Evolutionary conservation across 2,797 vertebrate species (phyloP), one percentile per base, ranked within the genome.

Genomic region (Tympanoctomys barrerae): DNA sequence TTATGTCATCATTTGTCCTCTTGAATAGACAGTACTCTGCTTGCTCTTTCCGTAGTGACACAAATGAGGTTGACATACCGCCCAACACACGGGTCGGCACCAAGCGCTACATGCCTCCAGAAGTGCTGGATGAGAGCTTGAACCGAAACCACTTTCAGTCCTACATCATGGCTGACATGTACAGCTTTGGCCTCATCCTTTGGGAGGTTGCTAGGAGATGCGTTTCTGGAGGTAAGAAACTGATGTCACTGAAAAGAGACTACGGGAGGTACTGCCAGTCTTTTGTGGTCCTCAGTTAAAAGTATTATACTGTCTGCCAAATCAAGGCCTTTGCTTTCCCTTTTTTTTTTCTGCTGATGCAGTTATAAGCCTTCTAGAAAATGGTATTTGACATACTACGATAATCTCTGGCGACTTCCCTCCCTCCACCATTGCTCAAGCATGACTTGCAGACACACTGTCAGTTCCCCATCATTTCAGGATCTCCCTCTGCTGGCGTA

Each of bases 141-240:
- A 99, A 99, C 90, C 98, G 99, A 85, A 99, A 98, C 93, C 99
- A 99, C 97, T 99, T 99, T 91, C 99, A 99, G 98, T 99, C 99
- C 0, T 99, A 99, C 95, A 99, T 99, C 98, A 99, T 99, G 99
- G 99, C 99, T 0, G 99, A 99, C 98, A 99, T 99, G 99, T 99
- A 99, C 97, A 99, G 99, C 95, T 99, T 99, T 87, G 99, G 99
- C 77, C 99, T 99, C 87, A 99, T 99, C 97, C 98, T 99, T 39
- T 99, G 99, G 99, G 99, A 99, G 98, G 98, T 99, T 92, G 98
- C 99, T 1, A 99, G 99, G 90, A 99, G 99, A 97, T 99, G 99
- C 94, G 99, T 99, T 93, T 99, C 99, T 26, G 99, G 99, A 98
- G 99, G 99, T 99, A 97, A 99, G 95, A 79, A 59, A 46, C 36